Percentiles rank a stretch among this genome's conserved stretches.
phyloP scores from a whole-genome alignment of 2,113 vertebrate genomes.

The Hemiscyllium ocellatum region DNA sequence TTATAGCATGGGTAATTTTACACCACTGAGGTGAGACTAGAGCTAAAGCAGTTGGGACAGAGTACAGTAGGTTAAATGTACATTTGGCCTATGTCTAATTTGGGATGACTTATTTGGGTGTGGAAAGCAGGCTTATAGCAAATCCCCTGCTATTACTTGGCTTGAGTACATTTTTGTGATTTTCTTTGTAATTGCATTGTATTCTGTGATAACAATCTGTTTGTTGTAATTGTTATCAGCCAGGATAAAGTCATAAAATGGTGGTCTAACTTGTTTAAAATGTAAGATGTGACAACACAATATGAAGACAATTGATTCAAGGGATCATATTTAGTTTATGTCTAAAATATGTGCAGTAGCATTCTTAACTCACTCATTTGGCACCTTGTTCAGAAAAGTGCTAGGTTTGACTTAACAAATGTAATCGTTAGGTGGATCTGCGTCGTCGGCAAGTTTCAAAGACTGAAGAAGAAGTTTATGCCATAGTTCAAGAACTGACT shows the following conservation, averaged over 20 bases:
- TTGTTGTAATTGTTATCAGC: background rate
- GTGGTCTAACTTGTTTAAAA: background rate
- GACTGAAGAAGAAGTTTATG: conserved; percentile 66
- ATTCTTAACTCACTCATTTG: background rate
- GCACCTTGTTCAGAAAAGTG: too few relatives aligned
- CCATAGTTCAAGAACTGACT: conserved; percentile 59
- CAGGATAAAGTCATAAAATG: background rate
- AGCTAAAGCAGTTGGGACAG: background rate
- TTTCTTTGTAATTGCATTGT: background rate
- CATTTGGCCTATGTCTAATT: background rate
- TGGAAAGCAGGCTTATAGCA: background rate
- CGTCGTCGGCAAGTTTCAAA: conserved; percentile 58
- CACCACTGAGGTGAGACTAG: background rate
- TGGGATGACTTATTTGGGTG: background rate
- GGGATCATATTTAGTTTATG: background rate
- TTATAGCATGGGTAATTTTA: background rate
- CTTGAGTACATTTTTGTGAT: background rate
- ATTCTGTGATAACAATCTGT: background rate
- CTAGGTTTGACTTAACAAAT: background rate
- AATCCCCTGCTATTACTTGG: background rate
- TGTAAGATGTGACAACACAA: background rate
- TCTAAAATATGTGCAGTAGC: background rate
- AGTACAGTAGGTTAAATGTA: background rate
- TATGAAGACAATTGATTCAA: background rate
- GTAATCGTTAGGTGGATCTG: conserved; percentile 53